A percentile compares a stretch with the other conserved stretches of the same genome.
Evolutionary conservation across 92 coral and sea anemone genomes (phyloP).

Genomic region (Porites evermanni): DNA sequence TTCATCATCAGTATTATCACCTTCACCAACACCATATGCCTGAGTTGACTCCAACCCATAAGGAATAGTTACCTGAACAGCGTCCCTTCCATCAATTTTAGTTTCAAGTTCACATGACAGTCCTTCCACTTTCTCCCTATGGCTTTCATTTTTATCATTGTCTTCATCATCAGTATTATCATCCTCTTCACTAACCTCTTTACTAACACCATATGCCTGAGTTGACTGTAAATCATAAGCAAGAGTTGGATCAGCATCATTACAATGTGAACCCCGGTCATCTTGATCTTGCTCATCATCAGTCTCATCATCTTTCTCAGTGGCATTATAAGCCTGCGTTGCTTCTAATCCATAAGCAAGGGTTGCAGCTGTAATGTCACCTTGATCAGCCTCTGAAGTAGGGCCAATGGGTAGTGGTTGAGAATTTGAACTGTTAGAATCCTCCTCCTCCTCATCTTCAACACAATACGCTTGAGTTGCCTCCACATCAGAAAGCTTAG

Average conservation of each 20-base stretch:
- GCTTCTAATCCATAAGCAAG: conserved; percentile 76
- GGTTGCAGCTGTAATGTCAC: conserved; percentile 31
- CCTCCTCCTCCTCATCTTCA: conserved; percentile 17
- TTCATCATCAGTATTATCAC: conserved; percentile 2
- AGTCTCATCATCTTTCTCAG: conserved; percentile 5
- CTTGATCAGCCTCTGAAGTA: background rate
- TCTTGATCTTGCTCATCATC: background rate
- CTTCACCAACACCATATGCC: conserved; percentile 80
- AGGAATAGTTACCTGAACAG: conserved; percentile 10
- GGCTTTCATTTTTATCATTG: conserved; percentile 7
- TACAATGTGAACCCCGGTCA: background rate
- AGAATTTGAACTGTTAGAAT: conserved; percentile 28
- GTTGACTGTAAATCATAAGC: conserved; percentile 53
- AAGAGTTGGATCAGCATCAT: conserved; percentile 15
- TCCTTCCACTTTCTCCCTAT: background rate
- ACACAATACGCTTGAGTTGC: conserved; percentile 73
- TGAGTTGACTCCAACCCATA: conserved; percentile 71
- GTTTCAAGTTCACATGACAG: background rate
- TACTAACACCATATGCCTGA: conserved; percentile 52
- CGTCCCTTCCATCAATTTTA: background rate
- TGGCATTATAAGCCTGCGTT: conserved; percentile 28
- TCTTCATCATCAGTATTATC: conserved; percentile 35
- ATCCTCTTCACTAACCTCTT: background rate
- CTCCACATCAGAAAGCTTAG: conserved; percentile 36
- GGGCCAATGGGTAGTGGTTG: conserved; percentile 29